Conservation (phyloP, 1,140 invertebrate species). For the Drosophila eugracilis region DNA sequence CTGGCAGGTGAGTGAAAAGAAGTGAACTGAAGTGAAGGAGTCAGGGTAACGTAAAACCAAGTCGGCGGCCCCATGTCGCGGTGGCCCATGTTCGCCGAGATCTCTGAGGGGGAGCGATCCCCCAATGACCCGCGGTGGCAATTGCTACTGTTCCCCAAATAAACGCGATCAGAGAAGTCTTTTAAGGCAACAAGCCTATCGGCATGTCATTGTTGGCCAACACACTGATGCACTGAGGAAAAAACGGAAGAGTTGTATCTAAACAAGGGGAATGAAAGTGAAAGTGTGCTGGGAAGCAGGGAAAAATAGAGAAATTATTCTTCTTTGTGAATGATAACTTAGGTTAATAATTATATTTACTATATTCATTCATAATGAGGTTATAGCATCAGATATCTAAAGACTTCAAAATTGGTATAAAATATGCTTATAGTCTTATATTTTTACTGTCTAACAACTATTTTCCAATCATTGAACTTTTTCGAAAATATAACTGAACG, state of each 20-base stretch:
- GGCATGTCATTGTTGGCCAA: conserved; percentile 66
- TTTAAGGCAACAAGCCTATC: conserved; percentile 83
- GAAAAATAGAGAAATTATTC: background rate
- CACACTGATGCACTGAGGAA: conserved; percentile 22
- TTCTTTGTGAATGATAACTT: too few relatives aligned
- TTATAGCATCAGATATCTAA: too few relatives aligned
- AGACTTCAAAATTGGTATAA: too few relatives aligned
- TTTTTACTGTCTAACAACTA: too few relatives aligned
- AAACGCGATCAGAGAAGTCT: conserved; percentile 84
- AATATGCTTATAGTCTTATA: too few relatives aligned
- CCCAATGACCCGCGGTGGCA: conserved; percentile 55
- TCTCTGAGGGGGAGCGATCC: background rate
- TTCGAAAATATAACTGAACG: too few relatives aligned
- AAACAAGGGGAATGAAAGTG: background rate
- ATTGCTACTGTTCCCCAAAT: conserved; percentile 69
- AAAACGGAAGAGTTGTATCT: background rate
- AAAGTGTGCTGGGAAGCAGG: background rate
- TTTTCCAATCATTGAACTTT: too few relatives aligned
- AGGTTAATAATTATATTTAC: too few relatives aligned
- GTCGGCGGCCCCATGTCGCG: conserved; percentile 22
- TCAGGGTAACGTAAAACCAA: background rate
- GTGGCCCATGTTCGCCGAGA: conserved; percentile 26
- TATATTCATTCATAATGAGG: too few relatives aligned
- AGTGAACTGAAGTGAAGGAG: background rate
- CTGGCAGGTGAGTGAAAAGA: conserved; percentile 90